These are phyloP conservation scores for Ferrisia virgata DNA, from an alignment of 2,888 invertebrate species.

Conservation along the genomic window DNA sequence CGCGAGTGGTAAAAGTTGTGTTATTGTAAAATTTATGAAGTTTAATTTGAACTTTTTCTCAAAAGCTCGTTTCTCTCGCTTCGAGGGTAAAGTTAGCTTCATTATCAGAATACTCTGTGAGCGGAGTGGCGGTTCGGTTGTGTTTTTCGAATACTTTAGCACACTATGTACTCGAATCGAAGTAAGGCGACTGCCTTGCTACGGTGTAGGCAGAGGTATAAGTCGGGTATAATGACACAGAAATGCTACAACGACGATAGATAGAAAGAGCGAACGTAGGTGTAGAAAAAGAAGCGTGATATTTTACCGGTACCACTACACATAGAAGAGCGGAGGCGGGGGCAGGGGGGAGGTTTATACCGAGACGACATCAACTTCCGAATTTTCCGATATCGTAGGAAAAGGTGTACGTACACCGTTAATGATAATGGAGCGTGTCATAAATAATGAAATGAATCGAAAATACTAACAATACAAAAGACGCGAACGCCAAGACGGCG, in stretches of 20 bases:
- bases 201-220: neutral
- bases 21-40: conserved; percentile 19
- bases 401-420: conserved; percentile 25
- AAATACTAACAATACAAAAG: conserved; percentile 31
- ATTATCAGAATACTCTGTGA: conserved; percentile 4
- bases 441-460: conserved; percentile 38
- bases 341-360: neutral
- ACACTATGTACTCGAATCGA: neutral
- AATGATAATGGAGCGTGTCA: conserved; percentile 41
- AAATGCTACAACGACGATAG: neutral
- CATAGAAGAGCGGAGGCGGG: neutral
- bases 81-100: conserved; percentile 16
- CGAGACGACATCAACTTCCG: conserved; percentile 24
- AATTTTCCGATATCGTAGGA: conserved; percentile 29
- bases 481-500: too few species aligned
- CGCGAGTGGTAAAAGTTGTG: neutral
- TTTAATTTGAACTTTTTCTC: conserved; percentile 26
- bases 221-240: neutral
- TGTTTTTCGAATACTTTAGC: neutral
- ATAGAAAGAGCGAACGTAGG: too few species aligned
- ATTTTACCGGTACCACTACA: neutral
- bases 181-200: neutral
- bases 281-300: neutral
- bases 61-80: neutral
- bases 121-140: too few species aligned